Evolutionary conservation across 2,888 invertebrate species (phyloP), one percentile per base, ranked within the genome.

Genomic region (Drosophila putrida): DNA sequence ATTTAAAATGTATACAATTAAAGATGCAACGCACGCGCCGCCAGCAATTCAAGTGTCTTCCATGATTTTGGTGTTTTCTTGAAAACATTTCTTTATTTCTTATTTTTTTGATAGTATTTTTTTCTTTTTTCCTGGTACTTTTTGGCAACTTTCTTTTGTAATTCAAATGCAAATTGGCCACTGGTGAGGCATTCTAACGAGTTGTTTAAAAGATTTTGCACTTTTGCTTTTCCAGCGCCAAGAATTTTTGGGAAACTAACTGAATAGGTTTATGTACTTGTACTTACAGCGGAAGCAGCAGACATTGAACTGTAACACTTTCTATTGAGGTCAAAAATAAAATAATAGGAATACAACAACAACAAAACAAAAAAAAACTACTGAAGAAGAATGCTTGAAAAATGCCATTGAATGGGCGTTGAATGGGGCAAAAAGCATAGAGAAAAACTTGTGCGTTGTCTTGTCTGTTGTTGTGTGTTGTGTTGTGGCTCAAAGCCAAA

Each of bases 221-320:
- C 89, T 88, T 73, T 88, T 82, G 89, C 81, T 88, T 88, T 87
- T 75, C 35, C 11, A 39, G 5, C 20, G 33, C 27, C 6, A 31
- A 41, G 59, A 41, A 43, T 41, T 25, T 60, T 60, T 50, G 41
- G 59, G 13, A 31, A 28, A 35, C 15, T 41, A 41, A 35, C 20
- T 15, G 39, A 33, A 33, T 6, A 6, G 15, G 20, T 43, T 55
- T 33, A 20, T 31, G 31, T 31, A 31, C 6, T 31, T 9, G 31
- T 31, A 9, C 31, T 31, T 25, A 10, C 75, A 43, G 15, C 75
- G 79, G 75, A 78, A 70, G 83, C 63, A 35, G 44, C 77, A 85
- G 75, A 88, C 87, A 90, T 86, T 89, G 90, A 87, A 87, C 90
- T 87, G 87, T 87, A 87, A 90, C 87, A 87, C 90, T 87, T 87